Conservation (phyloP, 2,113 vertebrate genomes). For the Corythornis madagascariensis region DNA sequence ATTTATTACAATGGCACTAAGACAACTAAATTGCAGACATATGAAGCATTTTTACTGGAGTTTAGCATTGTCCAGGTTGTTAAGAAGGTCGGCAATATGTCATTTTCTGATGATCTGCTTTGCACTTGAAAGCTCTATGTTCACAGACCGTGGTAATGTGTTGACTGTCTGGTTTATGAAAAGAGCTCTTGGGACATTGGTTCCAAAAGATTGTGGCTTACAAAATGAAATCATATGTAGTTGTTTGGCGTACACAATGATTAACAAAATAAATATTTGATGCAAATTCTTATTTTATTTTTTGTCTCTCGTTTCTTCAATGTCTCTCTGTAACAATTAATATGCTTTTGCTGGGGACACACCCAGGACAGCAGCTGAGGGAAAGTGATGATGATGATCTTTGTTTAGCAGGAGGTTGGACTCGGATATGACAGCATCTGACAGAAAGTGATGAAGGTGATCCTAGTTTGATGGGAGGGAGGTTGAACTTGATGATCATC, state of each 20-base stretch:
- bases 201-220: constrained; percentile 56
- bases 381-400: too few relatives aligned
- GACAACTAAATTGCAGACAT: constrained; percentile 61
- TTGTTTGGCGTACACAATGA: constrained; percentile 47
- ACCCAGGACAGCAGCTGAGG: neutral
- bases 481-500: too few relatives aligned
- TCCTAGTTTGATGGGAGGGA: too few relatives aligned
- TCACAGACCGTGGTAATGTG: constrained; percentile 33
- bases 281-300: constrained; percentile 31
- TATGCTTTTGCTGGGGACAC: neutral
- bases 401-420: too few relatives aligned
- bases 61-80: constrained; percentile 18
- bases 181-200: constrained; percentile 38
- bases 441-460: too few relatives aligned
- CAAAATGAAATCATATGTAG: constrained; percentile 45
- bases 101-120: constrained; percentile 68
- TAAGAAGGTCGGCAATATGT: constrained; percentile 30
- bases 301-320: neutral
- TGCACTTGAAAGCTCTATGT: constrained; percentile 66
- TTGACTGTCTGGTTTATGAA: constrained; percentile 47
- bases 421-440: neutral
- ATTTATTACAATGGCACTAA: constrained; percentile 93
- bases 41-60: constrained; percentile 59
- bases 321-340: neutral
- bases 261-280: constrained; percentile 71